Base-by-base conservation (phyloP, 1,140 invertebrate genomes). In the Drosophila truncata region DNA sequence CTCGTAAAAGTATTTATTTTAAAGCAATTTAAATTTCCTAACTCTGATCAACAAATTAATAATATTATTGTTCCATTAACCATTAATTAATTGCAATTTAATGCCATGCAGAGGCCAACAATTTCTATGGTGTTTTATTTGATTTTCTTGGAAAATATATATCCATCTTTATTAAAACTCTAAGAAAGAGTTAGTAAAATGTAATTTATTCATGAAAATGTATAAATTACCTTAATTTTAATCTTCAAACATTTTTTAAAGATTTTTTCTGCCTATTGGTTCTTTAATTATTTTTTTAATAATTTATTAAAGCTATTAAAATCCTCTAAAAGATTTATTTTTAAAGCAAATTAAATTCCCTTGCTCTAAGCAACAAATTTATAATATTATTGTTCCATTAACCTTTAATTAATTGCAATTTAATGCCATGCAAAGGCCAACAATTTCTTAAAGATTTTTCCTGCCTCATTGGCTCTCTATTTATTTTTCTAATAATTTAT, bases 61-160 rank as follows among this genome's bases (percentile, higher is more conserved):
- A 33, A 25, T 54, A 33, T 10, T 20, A 23, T 33, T 33, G 10
- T 16, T 18, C 1, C 25, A 13, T 49, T 20, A n/a, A 55, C n/a
- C 5, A 29, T 50, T 23, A 25, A 37, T 23, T n/a, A 61, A 60
- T 60, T 25, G 14, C 4, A 4, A n/a, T 31, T 23, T 10, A 3
- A 27, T 44, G 39, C 20, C 20, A 13, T 23, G 27, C 78, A 80
- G 82, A 64, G 57, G 78, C 80, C 31, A 87, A 63, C 59, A 64
- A n/a, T n/a, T n/a, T n/a, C n/a, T n/a, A n/a, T n/a, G n/a, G n/a
- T n/a, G n/a, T n/a, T n/a, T 25, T 25, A 3, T 25, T 25, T 25
- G 25, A 25, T 25, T 25, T 25, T 25, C 4, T 25, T 25, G 4
- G 4, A 25, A 3, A 25, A 3, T 25, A 25, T 25, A 25, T 25